phyloP scores from a whole-genome alignment of 2,113 vertebrate species.

The Notothenia coriiceps region DNA sequence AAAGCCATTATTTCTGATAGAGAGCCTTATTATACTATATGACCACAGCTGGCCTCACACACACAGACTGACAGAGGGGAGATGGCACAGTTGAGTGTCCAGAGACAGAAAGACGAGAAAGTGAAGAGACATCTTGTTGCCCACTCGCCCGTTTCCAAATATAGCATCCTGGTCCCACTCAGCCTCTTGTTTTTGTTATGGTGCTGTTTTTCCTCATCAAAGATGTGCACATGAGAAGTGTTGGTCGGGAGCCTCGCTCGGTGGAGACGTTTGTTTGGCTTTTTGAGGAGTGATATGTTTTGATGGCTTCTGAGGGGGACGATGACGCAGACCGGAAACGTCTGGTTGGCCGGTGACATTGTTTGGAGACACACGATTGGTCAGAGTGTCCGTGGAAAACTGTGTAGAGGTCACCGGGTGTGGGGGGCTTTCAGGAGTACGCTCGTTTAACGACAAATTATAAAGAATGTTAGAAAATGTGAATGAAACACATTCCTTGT shows the following conservation, averaged over 20 bases:
- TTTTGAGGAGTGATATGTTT: conserved; percentile 58
- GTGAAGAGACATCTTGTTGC: conserved; percentile 47
- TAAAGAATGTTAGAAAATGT: conserved; percentile 44
- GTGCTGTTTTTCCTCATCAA: conserved; percentile 45
- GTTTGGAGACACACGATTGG: conserved; percentile 42
- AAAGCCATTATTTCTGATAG: conserved; percentile 70
- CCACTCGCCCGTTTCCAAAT: conserved; percentile 69
- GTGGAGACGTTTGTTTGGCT: conserved; percentile 37
- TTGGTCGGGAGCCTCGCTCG: conserved; percentile 7
- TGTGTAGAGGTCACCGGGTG: conserved; percentile 28
- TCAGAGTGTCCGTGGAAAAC: conserved; percentile 17
- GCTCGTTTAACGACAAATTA: conserved; percentile 34
- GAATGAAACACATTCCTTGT: conserved; percentile 53
- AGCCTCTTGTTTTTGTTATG: conserved; percentile 59
- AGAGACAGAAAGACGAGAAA: conserved; percentile 25
- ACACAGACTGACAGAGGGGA: conserved; percentile 9
- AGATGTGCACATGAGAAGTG: conserved; percentile 35
- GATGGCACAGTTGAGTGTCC: conserved; percentile 1
- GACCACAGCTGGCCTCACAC: conserved; percentile 66
- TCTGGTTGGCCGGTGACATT: conserved; percentile 36
- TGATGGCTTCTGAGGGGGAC: conserved; percentile 55
- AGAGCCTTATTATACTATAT: conserved; percentile 68
- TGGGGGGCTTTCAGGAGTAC: conserved; percentile 22
- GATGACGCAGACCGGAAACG: conserved; percentile 38
- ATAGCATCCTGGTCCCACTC: conserved; percentile 56